These are phyloP conservation scores for Hesperophylax magnus DNA, from an alignment of 1,140 invertebrate species.

Conservation along the genomic window DNA sequence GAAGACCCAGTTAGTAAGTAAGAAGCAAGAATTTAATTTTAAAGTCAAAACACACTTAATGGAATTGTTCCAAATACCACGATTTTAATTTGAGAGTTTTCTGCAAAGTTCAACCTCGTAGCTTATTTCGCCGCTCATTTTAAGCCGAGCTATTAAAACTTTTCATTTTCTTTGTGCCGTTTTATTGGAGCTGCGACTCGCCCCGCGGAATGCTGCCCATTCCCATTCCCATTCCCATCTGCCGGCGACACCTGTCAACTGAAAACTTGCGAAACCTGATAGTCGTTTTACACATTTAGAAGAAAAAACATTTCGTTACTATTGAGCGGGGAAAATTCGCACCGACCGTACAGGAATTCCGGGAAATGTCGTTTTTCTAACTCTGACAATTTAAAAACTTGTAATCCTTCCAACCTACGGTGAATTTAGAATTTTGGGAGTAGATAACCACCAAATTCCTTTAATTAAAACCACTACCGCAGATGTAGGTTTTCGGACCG, in stretches of 20 bases:
- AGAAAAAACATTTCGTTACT: slow-evolving; percentile 33
- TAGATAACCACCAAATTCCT: no score
- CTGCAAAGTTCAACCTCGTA: slow-evolving; percentile 10
- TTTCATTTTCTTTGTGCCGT: slow-evolving; percentile 33
- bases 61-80: slow-evolving; percentile 9
- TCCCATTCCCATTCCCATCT: slow-evolving; percentile 20
- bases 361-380: no score
- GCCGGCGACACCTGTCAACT: slow-evolving; percentile 42
- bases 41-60: slow-evolving; percentile 8
- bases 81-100: slow-evolving; percentile 11
- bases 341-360: no score
- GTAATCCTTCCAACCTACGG: no score
- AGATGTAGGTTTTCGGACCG: no score
- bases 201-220: slow-evolving; percentile 12
- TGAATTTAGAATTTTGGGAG: no score
- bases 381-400: no score
- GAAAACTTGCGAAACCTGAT: slow-evolving; percentile 37
- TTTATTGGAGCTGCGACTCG: slow-evolving; percentile 28
- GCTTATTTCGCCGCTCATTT: slow-evolving; percentile 31
- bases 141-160: slow-evolving; percentile 34
- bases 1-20: no score
- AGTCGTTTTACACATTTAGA: slow-evolving; percentile 38
- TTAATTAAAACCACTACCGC: no score
- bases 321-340: not conserved
- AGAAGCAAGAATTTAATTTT: not conserved